Conservation (phyloP, 2,888 invertebrate genomes). For the Andrena bicolor region DNA sequence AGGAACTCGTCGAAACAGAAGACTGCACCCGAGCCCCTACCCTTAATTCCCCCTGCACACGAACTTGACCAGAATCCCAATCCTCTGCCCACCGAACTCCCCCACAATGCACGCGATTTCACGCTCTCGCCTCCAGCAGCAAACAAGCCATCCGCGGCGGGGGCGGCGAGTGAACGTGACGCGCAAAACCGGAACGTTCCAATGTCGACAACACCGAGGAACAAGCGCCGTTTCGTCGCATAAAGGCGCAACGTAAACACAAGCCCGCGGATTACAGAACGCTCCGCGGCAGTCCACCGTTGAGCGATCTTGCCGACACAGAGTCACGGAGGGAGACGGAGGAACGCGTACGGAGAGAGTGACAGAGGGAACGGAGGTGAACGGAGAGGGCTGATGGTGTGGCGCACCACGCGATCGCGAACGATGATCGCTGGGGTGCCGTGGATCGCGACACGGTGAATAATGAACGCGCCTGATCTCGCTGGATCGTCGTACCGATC, state of each 20-base stretch:
- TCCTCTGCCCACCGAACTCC: too few species aligned
- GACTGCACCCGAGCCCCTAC: not conserved
- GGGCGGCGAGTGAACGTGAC: not conserved
- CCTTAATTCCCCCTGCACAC: not conserved
- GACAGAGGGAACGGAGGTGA: not conserved
- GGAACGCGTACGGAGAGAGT: not conserved
- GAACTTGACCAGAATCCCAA: too few species aligned
- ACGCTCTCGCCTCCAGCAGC: not conserved
- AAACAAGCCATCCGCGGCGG: not conserved
- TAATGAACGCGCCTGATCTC: slow-evolving; percentile 14
- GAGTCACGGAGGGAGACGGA: not conserved
- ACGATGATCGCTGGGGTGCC: slow-evolving; percentile 22
- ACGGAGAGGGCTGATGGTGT: not conserved
- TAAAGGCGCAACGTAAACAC: too few species aligned
- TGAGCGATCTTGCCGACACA: not conserved
- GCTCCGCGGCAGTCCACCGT: not conserved
- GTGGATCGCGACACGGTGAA: not conserved
- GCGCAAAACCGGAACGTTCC: slow-evolving; percentile 2
- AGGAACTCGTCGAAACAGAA: not conserved
- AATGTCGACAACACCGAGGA: not conserved
- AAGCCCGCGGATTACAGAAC: not conserved
- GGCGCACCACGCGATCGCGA: slow-evolving; percentile 58
- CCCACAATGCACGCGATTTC: not conserved
- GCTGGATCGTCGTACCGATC: slow-evolving; percentile 36
- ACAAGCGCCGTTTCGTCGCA: not conserved